phyloP scores from a whole-genome alignment of 2,888 invertebrate genomes.

The Barypeithes pellucidus region DNA sequence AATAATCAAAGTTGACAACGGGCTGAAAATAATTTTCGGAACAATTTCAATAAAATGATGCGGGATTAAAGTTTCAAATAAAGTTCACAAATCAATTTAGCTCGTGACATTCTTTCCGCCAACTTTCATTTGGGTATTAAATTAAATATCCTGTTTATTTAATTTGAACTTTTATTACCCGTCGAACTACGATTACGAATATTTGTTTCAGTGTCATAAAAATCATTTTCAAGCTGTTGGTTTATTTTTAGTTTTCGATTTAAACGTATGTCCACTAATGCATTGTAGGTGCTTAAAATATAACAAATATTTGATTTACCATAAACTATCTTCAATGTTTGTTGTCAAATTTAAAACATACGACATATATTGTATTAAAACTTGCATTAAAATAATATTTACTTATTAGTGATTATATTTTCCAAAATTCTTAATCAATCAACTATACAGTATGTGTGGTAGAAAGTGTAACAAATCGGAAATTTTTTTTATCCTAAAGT shows the following conservation, averaged over 20 bases:
- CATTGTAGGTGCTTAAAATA: too few relatives aligned
- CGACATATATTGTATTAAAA: too few relatives aligned
- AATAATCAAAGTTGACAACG: conserved; percentile 18
- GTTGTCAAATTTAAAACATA: too few relatives aligned
- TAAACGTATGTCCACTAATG: neutral
- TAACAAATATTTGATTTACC: too few relatives aligned
- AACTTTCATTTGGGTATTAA: conserved; percentile 15
- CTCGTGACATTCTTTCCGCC: neutral
- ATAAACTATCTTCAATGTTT: too few relatives aligned
- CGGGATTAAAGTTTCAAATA: conserved; percentile 5
- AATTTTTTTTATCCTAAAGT: too few relatives aligned
- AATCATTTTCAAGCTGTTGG: neutral
- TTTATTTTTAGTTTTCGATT: neutral
- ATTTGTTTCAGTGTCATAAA: conserved; percentile 7
- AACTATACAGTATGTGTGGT: too few relatives aligned
- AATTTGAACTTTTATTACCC: conserved; percentile 33
- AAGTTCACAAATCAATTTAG: conserved; percentile 16
- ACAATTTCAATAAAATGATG: conserved; percentile 25
- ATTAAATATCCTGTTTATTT: conserved; percentile 25
- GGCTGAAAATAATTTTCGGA: conserved; percentile 15
- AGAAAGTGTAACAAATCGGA: too few relatives aligned
- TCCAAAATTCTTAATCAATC: too few relatives aligned
- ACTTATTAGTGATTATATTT: too few relatives aligned
- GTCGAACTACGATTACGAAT: conserved; percentile 6
- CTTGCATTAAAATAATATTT: too few relatives aligned